phyloP scores from a whole-genome alignment of 1,140 invertebrate species.

The Scaptomyza hsui region DNA sequence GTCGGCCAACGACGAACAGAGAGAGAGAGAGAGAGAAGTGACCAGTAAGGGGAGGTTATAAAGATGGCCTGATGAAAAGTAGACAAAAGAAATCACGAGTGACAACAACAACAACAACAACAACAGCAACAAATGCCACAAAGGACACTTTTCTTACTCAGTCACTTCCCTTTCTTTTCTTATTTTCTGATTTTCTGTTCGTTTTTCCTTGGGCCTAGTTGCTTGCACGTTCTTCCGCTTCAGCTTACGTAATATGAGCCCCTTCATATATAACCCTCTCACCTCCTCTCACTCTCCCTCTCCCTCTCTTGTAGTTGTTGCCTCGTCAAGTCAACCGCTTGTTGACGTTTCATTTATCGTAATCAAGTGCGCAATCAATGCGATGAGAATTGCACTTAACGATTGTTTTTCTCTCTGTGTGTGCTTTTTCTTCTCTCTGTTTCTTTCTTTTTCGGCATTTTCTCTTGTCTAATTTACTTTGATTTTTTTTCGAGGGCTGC shows the following conservation, averaged over 20 bases:
- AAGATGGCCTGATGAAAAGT: constrained; percentile 31
- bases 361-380: constrained; percentile 82
- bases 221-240: constrained; percentile 15
- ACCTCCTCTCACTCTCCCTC: neutral
- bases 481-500: constrained; percentile 40
- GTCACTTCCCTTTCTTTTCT: no score
- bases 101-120: constrained; percentile 51
- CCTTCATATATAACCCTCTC: neutral
- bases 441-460: constrained; percentile 2
- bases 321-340: constrained; percentile 44
- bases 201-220: constrained; percentile 32
- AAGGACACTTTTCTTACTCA: constrained; percentile 26
- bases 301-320: neutral
- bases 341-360: constrained; percentile 82
- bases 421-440: neutral
- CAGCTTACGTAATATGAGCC: neutral
- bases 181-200: no score
- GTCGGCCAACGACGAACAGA: constrained; percentile 48
- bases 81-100: constrained; percentile 75
- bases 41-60: neutral
- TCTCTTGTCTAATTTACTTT: constrained; percentile 71
- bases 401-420: constrained; percentile 8
- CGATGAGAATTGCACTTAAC: constrained; percentile 77
- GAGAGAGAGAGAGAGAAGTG: constrained; percentile 19
- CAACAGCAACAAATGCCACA: constrained; percentile 27